Base-by-base conservation (phyloP, 2,797 vertebrate species). In the Brotula barbata region DNA sequence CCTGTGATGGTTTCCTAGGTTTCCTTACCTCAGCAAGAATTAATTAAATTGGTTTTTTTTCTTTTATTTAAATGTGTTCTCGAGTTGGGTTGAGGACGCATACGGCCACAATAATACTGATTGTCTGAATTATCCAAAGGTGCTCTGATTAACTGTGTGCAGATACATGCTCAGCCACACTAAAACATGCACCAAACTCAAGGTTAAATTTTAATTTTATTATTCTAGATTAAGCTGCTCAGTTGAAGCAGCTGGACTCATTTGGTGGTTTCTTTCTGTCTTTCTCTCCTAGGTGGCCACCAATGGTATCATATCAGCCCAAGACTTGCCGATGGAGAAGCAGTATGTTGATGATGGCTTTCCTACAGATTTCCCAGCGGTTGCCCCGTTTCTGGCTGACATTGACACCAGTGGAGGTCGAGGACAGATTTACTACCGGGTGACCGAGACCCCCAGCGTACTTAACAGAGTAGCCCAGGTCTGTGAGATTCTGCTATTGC, bases 331-430 rank as follows among this genome's bases (percentile, higher is more conserved):
- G 12, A 93, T 94, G 89, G 96, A 99, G 79, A 98, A 94, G 65
- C 95, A 98, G 56, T 99, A 99, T 3, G 96, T 99, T 3, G 95
- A 99, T 10, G 93, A 98, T 0, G 93, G 93, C 57, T 94, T 98
- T 68, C 96, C 96, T 20, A 97, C 95, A 0, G 95, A 98, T 74
- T 99, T 98, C 85, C 96, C 96, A 0, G 94, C 91, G 54, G 89
- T 99, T 7, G 95, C 95, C 0, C 95, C 96, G 1, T 99, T 98
- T 84, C 89, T 99, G 53, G 93, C 95, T 0, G 97, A 99, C 84
- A 91, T 99, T 0, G 96, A 98, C 91, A 98, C 96, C 34, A 95
- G 93, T 0, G 75, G 80, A 0, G 93, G 89, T 53, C 91, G 83
- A 68, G 97, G 97, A 60, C 82, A 91, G 73, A 86, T 98, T 76